These are phyloP conservation scores for Steinernema scapterisci DNA, from an alignment of 2,888 invertebrate species.

Conservation along the genomic window DNA sequence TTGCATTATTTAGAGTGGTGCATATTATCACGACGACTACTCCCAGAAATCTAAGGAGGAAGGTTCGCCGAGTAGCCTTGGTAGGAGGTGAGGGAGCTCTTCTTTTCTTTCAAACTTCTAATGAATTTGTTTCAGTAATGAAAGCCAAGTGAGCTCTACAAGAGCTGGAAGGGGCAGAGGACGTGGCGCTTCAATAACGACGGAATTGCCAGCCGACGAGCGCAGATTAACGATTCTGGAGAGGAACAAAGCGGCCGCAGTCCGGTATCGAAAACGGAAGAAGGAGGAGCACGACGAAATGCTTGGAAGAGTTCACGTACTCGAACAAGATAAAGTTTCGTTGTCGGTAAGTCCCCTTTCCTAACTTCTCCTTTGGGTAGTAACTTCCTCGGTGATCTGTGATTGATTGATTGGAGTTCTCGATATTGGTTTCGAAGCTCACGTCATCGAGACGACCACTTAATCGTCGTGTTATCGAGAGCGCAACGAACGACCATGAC, in stretches of 20 bases:
- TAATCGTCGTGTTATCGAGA: too few relatives aligned
- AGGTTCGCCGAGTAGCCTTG: background rate
- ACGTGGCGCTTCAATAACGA: constrained; percentile 51
- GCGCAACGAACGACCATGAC: too few relatives aligned
- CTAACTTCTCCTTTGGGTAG: background rate
- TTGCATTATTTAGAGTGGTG: background rate
- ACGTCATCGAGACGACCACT: too few relatives aligned
- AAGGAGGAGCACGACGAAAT: constrained; percentile 67
- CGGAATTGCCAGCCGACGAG: constrained; percentile 66
- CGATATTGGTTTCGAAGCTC: too few relatives aligned
- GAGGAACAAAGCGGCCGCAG: constrained; percentile 66
- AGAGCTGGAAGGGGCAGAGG: constrained; percentile 49
- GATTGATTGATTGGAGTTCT: background rate
- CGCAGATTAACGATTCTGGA: constrained; percentile 60
- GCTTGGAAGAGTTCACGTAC: constrained; percentile 57
- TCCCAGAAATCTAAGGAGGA: background rate
- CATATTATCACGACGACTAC: constrained; percentile 5
- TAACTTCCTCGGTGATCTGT: background rate
- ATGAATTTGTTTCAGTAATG: constrained; percentile 34
- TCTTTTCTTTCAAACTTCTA: background rate
- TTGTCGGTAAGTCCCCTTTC: constrained; percentile 41
- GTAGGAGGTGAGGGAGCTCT: background rate
- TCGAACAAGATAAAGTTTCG: constrained; percentile 60
- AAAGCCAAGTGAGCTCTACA: constrained; percentile 33
- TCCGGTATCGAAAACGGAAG: constrained; percentile 65